Percentiles rank a stretch among this genome's conserved stretches.
These are phyloP conservation scores for Ptychoptera contaminata DNA, from an alignment of 2,888 invertebrate species.

Conservation along the genomic window DNA sequence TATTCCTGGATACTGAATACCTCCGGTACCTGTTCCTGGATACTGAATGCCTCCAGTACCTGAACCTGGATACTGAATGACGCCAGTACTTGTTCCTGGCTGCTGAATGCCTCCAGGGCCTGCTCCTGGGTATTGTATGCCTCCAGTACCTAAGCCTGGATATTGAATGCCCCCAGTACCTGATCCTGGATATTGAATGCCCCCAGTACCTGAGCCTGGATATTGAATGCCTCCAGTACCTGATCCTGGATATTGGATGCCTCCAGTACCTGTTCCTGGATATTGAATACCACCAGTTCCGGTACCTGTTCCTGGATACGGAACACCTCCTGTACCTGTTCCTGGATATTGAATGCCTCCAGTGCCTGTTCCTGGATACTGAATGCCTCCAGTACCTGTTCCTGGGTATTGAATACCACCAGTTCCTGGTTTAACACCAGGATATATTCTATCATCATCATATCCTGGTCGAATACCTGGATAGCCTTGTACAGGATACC, in stretches of 20 bases:
- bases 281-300: constrained; percentile 4
- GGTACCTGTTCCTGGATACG: constrained; percentile 9
- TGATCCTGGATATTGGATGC: background rate
- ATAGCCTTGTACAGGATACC: background rate
- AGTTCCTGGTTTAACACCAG: constrained; percentile 1
- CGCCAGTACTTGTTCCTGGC: background rate
- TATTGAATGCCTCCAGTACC: constrained; percentile 4
- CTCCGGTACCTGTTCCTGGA: too few relatives aligned
- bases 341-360: constrained; percentile 1
- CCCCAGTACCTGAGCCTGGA: background rate
- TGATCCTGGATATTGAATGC: background rate
- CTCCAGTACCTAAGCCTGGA: background rate
- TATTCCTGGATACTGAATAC: too few relatives aligned
- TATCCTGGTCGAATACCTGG: background rate
- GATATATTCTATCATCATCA: too few relatives aligned
- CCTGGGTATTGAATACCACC: background rate
- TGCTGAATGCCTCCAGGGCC: too few relatives aligned
- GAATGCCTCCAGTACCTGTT: background rate
- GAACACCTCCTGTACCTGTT: constrained; percentile 6
- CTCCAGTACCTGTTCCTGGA: constrained; percentile 3
- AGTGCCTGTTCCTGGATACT: background rate
- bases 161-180: background rate
- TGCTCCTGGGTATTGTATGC: background rate
- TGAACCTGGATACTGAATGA: too few relatives aligned
- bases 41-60: too few relatives aligned